Conservation (phyloP, 2,113 vertebrate genomes). For the Uria lomvia region DNA sequence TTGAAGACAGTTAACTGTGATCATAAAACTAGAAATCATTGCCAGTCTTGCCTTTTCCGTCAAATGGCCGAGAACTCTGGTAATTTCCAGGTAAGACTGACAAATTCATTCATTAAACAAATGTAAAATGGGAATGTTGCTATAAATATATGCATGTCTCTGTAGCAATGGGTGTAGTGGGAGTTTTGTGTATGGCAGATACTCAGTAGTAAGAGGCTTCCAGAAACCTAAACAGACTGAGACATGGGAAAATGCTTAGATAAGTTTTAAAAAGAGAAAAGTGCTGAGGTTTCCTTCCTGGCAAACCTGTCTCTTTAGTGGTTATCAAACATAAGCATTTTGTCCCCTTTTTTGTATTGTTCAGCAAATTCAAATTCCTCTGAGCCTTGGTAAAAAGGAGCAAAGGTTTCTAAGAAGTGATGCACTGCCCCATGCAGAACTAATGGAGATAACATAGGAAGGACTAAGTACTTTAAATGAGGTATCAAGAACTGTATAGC, state of each 20-base stretch:
- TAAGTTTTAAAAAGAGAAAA: neutral
- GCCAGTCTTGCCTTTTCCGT: neutral
- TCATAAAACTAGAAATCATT: neutral
- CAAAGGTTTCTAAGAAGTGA: neutral
- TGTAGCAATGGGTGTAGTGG: accelerated
- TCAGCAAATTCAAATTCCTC: neutral
- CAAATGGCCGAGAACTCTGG: neutral
- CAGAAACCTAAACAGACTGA: neutral
- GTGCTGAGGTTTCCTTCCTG: neutral
- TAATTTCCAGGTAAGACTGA: neutral
- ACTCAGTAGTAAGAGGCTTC: neutral
- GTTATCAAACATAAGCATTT: neutral
- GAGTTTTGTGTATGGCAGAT: neutral
- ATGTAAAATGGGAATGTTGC: neutral
- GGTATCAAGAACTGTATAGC: neutral
- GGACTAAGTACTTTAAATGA: neutral
- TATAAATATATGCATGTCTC: accelerated
- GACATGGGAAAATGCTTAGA: neutral
- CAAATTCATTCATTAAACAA: neutral
- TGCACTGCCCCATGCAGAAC: neutral
- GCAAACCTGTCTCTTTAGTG: neutral
- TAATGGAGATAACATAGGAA: neutral
- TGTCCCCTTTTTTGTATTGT: neutral
- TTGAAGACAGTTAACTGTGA: neutral
- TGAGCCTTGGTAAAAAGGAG: neutral